Base-by-base conservation (phyloP, 2,797 vertebrate genomes). In the Chromis chromis region DNA sequence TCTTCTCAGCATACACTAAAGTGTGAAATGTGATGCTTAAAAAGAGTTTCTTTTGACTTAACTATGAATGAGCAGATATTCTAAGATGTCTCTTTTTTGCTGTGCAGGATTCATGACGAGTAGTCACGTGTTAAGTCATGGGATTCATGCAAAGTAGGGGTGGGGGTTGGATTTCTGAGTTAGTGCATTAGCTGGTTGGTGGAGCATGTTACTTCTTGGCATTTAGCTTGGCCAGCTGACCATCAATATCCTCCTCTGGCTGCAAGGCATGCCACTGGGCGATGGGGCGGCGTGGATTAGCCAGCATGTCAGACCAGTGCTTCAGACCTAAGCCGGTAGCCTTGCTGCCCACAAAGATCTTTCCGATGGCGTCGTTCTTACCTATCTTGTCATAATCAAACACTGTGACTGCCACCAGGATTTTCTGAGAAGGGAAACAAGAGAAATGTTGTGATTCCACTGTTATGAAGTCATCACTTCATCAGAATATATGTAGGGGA, bases 321-420 rank as follows among this genome's bases (percentile, higher is more conserved):
- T 98, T 96, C 64, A 97, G 95, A 90, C 97, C 97, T 0, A 97
- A 96, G 87, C 97, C 96, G 0, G 94, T 89, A 28, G 97, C 94
- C 25, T 97, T 99, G 89, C 93, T 96, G 82, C 98, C 98, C 0
- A 98, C 96, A 46, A 99, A 99, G 93, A 99, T 95, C 93, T 99
- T 99, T 21, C 98, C 98, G 0, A 99, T 99, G 91, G 98, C 98
- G 65, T 99, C 98, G 0, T 99, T 99, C 95, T 99, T 99, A 66
- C 98, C 98, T 44, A 99, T 96, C 91, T 99, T 99, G 95, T 99
- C 98, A 0, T 99, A 99, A 92, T 99, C 98, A 88, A 99, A 96
- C 87, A 99, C 98, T 0, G 98, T 99, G 92, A 99, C 96, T 33
- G 96, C 97, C 74, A 99, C 97, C 71, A 98, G 93, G 84, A 99